A percentile compares a stretch with the other conserved stretches of the same genome.
phyloP scores from a whole-genome alignment of 2,113 vertebrate genomes.

The Erythrolamprus reginae region DNA sequence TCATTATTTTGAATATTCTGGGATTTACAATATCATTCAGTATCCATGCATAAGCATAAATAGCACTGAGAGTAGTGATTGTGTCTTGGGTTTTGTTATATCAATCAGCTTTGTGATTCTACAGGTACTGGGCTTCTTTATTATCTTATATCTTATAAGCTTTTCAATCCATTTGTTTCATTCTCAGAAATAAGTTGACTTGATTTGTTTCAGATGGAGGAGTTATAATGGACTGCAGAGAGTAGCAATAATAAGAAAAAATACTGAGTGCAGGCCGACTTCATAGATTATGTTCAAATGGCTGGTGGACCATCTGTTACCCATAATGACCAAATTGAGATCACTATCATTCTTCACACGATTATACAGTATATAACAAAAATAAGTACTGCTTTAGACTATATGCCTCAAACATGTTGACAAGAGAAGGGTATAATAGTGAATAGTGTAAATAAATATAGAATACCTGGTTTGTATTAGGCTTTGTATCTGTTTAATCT shows the following conservation, averaged over 20 bases:
- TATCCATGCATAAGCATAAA: background rate
- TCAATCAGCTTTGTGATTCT: background rate
- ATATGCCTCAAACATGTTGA: background rate
- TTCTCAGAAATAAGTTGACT: background rate
- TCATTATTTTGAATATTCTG: background rate
- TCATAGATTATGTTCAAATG: background rate
- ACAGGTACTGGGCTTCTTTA: background rate
- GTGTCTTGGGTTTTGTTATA: background rate
- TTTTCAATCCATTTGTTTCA: background rate
- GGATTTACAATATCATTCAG: background rate
- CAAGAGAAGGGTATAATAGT: background rate
- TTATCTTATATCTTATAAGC: background rate
- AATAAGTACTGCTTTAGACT: background rate
- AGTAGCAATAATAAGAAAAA: background rate
- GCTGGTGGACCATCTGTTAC: background rate
- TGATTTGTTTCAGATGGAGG: background rate
- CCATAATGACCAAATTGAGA: background rate
- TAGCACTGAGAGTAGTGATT: background rate
- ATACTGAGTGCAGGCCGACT: background rate
- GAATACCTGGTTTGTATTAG: background rate
- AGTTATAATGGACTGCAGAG: background rate
- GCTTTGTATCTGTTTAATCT: background rate
- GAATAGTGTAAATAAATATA: background rate
- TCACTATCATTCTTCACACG: background rate
- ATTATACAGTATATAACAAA: background rate